Evolutionary conservation across 1,140 invertebrate genomes (phyloP), one percentile per base, ranked within the genome.

Genomic region (Drosophila ogumai): DNA sequence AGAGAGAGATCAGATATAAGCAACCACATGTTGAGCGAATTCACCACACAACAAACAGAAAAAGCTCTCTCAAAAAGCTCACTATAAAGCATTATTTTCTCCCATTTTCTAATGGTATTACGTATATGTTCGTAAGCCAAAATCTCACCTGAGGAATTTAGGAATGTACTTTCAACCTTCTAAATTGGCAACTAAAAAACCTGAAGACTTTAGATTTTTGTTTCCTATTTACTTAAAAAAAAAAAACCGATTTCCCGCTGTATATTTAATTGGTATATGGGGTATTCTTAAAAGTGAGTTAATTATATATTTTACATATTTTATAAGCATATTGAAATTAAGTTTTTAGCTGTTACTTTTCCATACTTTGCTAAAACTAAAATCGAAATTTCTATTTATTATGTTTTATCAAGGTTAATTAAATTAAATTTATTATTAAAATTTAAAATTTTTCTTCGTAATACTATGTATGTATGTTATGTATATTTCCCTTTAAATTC

Each of bases 21-120:
- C 80, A 88, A 88, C 84, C 84, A 87, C 84, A 87, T 87, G 84
- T 88, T 87, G 64, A 52, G n/a, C 36, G 67, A 87, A 87, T 65
- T 88, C 80, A 87, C 88, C 87, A 91, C 77, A 91, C 82, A 88
- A 91, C 87, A 87, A 87, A 79, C 64, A 12, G 17, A 43, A 41
- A 52, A 57, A 54, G 32, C 49, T 57, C 50, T 52, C 55, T 56
- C 43, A 8, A 9, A 74, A 74, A 74, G 68, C 60, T 61, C 22
- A 49, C 38, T 47, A 55, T 15, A 9, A 1, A 28, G 17, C 52
- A 40, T 22, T 32, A 25, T 59, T 13, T 64, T 50, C 19, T 36
- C 32, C 54, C 6, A 9, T 1, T 8, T 36, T 40, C 25, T 40
- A 1, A 19, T 15, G 3, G n/a, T 15, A 36, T 15, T 46, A 7